Evolutionary conservation across 2,113 vertebrate genomes (phyloP).

Genomic region (Mohoua ochrocephala): DNA sequence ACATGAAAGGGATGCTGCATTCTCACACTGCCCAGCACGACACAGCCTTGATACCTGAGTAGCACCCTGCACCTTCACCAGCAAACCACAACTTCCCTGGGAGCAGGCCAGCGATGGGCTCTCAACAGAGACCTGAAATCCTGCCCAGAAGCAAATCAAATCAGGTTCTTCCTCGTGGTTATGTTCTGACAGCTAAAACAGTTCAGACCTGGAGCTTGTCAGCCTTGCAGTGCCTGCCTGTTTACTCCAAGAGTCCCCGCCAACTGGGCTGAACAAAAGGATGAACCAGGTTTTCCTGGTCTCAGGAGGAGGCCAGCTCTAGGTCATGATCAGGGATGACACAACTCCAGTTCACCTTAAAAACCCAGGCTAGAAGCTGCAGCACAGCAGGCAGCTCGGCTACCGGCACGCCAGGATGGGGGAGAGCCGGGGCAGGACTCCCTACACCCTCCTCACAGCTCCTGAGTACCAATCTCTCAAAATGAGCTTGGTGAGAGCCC

Average conservation of each 20-base stretch:
- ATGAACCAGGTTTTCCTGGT: not conserved
- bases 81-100: not conserved
- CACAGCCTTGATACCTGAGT: not conserved
- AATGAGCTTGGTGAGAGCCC: not conserved
- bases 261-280: not conserved
- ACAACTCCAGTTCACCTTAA: not conserved
- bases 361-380: not conserved
- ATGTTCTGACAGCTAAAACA: not conserved
- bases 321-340: fast-evolving
- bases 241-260: not conserved
- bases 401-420: fast-evolving
- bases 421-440: not conserved
- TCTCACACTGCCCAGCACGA: not conserved
- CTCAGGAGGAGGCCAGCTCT: not conserved
- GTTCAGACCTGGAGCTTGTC: not conserved
- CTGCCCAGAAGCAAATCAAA: not conserved
- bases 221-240: not conserved
- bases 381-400: not conserved
- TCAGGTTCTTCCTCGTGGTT: not conserved
- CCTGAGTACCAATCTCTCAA: not conserved
- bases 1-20: not conserved
- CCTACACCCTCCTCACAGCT: not conserved
- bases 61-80: not conserved
- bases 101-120: not conserved
- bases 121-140: not conserved